Conservation (phyloP, 2,113 vertebrate genomes). For the Caloenas nicobarica region DNA sequence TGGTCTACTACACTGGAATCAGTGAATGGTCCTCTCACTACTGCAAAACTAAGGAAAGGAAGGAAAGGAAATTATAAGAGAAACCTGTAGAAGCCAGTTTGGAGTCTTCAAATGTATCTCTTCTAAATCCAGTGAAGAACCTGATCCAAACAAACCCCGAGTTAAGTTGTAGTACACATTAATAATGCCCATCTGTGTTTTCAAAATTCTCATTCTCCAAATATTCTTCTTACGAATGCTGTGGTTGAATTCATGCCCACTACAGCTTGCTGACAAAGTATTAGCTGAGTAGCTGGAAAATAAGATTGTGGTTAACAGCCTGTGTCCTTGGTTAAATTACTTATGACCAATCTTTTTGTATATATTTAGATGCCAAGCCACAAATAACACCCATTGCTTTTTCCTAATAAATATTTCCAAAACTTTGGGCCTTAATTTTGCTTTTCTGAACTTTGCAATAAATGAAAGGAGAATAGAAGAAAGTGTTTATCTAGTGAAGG, state of each 20-base stretch:
- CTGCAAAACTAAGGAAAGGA: not conserved
- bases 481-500: not conserved
- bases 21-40: not conserved
- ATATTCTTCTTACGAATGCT: not conserved
- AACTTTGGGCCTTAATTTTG: not conserved
- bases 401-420: not conserved
- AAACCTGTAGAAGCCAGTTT: not conserved
- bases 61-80: not conserved
- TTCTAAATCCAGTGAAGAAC: not conserved
- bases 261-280: not conserved
- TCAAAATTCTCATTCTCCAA: not conserved
- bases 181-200: not conserved
- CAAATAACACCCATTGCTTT: not conserved
- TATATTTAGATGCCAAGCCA: not conserved
- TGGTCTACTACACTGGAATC: not conserved
- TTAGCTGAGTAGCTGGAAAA: not conserved
- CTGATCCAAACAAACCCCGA: not conserved
- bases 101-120: not conserved
- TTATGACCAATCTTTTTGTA: not conserved
- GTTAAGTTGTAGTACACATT: not conserved
- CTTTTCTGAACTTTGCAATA: not conserved
- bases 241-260: not conserved
- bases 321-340: not conserved
- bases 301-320: not conserved
- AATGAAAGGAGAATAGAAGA: not conserved